Conservation (phyloP, 2,888 invertebrate genomes). For the Hirtodrosophila trivittata region DNA sequence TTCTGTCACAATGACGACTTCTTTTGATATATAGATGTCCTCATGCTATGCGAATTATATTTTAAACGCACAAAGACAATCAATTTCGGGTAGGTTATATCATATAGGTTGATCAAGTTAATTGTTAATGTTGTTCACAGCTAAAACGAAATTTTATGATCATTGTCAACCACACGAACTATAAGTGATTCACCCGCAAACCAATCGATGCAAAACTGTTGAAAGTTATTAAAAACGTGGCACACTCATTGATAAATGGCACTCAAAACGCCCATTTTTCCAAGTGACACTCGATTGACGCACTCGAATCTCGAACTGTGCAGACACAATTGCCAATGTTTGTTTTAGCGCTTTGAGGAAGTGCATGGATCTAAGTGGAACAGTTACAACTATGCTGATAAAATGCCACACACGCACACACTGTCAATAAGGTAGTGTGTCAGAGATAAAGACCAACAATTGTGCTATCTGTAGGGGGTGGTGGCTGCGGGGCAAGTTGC, state of each 20-base stretch:
- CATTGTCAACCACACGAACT: slow-evolving; percentile 16
- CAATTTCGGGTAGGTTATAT: slow-evolving; percentile 17
- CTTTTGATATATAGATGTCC: not conserved
- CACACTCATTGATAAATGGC: slow-evolving; percentile 31
- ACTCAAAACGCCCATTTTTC: slow-evolving; percentile 41
- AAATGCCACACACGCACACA: slow-evolving; percentile 22
- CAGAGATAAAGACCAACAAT: slow-evolving; percentile 56
- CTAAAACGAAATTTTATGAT: slow-evolving; percentile 47
- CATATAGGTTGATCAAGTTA: slow-evolving; percentile 43
- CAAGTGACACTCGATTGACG: too few species aligned
- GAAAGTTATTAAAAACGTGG: slow-evolving; percentile 26
- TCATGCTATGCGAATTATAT: not conserved
- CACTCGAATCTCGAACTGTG: slow-evolving; percentile 15
- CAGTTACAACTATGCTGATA: slow-evolving; percentile 21
- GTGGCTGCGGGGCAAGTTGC: not conserved
- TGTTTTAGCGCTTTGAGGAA: slow-evolving; percentile 57
- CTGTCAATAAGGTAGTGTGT: slow-evolving; percentile 44
- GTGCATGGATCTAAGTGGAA: slow-evolving; percentile 39
- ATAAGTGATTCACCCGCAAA: slow-evolving; percentile 19
- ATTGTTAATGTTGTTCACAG: slow-evolving; percentile 32
- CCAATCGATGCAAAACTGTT: slow-evolving; percentile 24
- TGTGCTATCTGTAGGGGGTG: slow-evolving; percentile 53
- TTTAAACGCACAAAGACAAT: slow-evolving; percentile 33
- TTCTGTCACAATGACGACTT: too few species aligned
- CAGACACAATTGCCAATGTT: slow-evolving; percentile 59